A percentile compares a stretch with the other conserved stretches of the same genome.
These are phyloP conservation scores for Aspiorhynchus laticeps DNA, from an alignment of 2,113 vertebrate species.

Conservation along the genomic window DNA sequence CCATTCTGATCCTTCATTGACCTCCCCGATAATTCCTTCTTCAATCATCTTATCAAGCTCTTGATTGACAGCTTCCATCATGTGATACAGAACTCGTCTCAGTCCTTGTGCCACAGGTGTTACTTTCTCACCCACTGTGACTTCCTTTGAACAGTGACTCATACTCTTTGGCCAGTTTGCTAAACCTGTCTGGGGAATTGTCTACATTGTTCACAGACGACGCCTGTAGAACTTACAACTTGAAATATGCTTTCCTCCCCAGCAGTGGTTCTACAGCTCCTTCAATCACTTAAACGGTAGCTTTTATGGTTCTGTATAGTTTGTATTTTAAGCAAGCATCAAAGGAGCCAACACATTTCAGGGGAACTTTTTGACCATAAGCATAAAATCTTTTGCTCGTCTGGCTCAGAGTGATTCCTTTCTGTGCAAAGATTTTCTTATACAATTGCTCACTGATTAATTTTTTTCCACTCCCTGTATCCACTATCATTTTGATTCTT, in stretches of 20 bases:
- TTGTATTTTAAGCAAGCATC: no score
- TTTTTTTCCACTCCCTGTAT: no score
- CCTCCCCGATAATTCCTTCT: not conserved
- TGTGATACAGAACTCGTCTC: constrained; percentile 26
- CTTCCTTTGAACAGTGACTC: constrained; percentile 7
- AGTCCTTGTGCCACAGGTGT: constrained; percentile 37
- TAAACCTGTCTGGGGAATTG: not conserved
- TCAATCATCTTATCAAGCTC: not conserved
- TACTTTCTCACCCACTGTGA: constrained; percentile 25
- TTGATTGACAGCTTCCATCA: constrained; percentile 44
- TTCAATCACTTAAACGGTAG: constrained; percentile 36
- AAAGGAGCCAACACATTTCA: no score
- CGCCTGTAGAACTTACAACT: no score
- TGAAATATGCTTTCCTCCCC: no score
- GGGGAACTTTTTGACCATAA: no score
- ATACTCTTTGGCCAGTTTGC: not conserved
- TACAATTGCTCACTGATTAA: no score
- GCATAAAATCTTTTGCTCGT: no score
- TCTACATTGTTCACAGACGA: constrained; percentile 1
- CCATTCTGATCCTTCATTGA: not conserved
- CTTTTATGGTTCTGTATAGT: constrained; percentile 9
- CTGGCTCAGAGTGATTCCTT: no score
- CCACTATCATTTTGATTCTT: not conserved
- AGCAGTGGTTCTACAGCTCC: constrained; percentile 42
- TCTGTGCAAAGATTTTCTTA: no score